Conservation (phyloP, 2,113 vertebrate species). For the Vimba vimba region DNA sequence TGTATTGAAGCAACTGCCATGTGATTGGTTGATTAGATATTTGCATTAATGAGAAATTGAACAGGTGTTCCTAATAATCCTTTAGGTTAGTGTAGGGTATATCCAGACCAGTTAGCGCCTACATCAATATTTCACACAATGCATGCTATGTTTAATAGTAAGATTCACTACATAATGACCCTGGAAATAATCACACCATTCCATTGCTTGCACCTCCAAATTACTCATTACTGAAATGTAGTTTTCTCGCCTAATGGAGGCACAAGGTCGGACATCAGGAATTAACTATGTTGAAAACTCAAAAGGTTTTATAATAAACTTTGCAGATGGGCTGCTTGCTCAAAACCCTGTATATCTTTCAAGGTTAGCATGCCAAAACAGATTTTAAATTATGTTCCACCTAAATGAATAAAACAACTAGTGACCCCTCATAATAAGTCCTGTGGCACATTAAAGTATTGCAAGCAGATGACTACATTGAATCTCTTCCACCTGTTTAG, state of each 20-base stretch:
- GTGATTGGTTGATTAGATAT: too few species aligned
- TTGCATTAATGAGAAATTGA: too few species aligned
- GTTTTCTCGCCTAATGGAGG: background rate
- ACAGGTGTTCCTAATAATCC: too few species aligned
- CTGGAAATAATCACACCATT: slow-evolving; percentile 15
- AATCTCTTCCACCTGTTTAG: background rate
- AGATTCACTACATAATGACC: slow-evolving; percentile 23
- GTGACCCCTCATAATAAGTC: background rate
- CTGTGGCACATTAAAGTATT: background rate
- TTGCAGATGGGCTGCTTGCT: background rate
- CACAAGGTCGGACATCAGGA: background rate
- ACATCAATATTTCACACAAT: background rate
- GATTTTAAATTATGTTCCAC: background rate
- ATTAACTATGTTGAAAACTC: background rate
- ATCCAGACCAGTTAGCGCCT: background rate
- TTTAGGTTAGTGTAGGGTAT: too few species aligned
- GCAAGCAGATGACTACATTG: background rate
- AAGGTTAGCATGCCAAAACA: slow-evolving; percentile 12
- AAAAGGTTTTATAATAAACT: background rate
- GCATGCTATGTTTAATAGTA: slow-evolving; percentile 1
- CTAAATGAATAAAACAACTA: background rate
- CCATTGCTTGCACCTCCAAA: slow-evolving; percentile 14
- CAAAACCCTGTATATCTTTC: background rate
- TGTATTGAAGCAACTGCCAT: too few species aligned
- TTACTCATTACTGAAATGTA: slow-evolving; percentile 20